Base-by-base conservation (phyloP, 2,113 vertebrate genomes). In the Xiphophorus maculatus region DNA sequence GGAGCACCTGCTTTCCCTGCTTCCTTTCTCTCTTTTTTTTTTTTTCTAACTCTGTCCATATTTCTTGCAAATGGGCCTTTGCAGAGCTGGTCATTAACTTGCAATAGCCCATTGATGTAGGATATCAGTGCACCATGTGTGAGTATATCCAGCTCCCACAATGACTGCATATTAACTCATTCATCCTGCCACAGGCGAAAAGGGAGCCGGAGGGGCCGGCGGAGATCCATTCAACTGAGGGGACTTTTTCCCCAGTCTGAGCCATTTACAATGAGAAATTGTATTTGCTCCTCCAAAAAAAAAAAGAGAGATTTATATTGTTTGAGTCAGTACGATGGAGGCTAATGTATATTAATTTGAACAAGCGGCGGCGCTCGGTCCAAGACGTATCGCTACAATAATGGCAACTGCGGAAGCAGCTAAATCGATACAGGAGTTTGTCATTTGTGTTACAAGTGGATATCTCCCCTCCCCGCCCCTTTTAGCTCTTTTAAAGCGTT, bases 41-140 rank as follows among this genome's bases (percentile, higher is more conserved):
- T 42, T 42, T 42, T 42, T 14, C 86, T 91, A 71, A 87, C 90
- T 70, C 83, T 30, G 79, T 84, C 86, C 87, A 92, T 92, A 92
- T 92, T 90, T 91, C 76, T 83, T 80, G 82, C 81, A 90, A 92
- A 94, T 94, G 87, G 88, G 70, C 77, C 80, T 90, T 88, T 82
- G 69, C 76, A 79, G 87, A 79, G 67, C 84, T 79, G 87, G 81
- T 91, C 90, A 90, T 92, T 91, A 91, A 84, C 90, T 88, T 83
- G 90, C 89, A 91, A 89, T 84, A 85, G 87, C 87, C 90, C 85
- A 87, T 90, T 90, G 91, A 91, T 90, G 90, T 88, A 71, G 86
- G 87, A 81, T 89, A 91, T 90, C 85, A 91, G 82, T 84, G 87
- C 40, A 32, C 76, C 5, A 33, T 79, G 82, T 87, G 88, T 88